Evolutionary conservation across 2,113 vertebrate species (phyloP).

Genomic region (Apteryx mantelli): DNA sequence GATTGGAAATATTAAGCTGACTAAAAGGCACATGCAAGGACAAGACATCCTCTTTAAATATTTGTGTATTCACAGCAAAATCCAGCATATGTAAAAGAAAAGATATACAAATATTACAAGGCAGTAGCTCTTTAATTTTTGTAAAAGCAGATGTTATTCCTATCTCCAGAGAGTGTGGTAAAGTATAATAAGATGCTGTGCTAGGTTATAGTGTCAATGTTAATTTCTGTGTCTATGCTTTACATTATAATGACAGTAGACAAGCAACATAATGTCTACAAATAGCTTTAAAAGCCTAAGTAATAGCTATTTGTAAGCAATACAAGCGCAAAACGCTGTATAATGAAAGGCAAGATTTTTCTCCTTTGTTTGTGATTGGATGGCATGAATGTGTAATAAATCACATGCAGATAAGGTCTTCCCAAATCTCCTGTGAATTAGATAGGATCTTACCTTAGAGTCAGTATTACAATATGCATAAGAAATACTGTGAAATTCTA

Average conservation of each 20-base stretch:
- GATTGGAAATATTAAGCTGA: background rate
- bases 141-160: background rate
- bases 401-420: constrained; percentile 46
- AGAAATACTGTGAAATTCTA: constrained; percentile 22
- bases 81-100: constrained; percentile 34
- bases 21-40: constrained; percentile 7
- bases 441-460: background rate
- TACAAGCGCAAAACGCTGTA: background rate
- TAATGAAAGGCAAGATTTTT: background rate
- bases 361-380: background rate
- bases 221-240: background rate
- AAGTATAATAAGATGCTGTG: background rate
- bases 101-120: constrained; percentile 71
- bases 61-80: constrained; percentile 46
- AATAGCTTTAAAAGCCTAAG: background rate
- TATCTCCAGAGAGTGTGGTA: background rate
- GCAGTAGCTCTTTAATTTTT: constrained; percentile 18
- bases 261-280: background rate
- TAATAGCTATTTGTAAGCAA: background rate
- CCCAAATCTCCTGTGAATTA: constrained; percentile 23
- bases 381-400: background rate
- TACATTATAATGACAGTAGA: background rate
- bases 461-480: background rate
- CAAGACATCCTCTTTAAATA: constrained; percentile 63
- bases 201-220: constrained; percentile 13